Evolutionary conservation across 2,797 vertebrate species (phyloP).

Genomic region (Coregonus ussuriensis): DNA sequence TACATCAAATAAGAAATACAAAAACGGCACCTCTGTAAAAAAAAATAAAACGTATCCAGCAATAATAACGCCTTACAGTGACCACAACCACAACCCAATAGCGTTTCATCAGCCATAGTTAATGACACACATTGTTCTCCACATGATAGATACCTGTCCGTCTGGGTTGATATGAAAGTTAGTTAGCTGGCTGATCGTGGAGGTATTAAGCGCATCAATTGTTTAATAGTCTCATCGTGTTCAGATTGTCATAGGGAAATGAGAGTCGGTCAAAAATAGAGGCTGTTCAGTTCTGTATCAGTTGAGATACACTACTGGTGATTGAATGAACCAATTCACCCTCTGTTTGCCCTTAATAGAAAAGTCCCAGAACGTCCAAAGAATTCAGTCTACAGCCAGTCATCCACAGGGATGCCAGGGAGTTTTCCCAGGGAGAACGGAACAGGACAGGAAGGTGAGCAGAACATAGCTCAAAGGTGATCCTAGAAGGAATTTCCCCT

Average conservation of each 20-base stretch:
- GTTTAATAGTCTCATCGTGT: constrained; percentile 20
- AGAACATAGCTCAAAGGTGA: constrained; percentile 10
- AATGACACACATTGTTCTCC: constrained; percentile 47
- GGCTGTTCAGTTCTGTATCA: constrained; percentile 43
- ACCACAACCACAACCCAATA: constrained; percentile 56
- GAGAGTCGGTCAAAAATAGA: constrained; percentile 30
- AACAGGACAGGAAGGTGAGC: constrained; percentile 6
- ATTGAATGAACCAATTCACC: constrained; percentile 29
- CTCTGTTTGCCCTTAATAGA: constrained; percentile 17
- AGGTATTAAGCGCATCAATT: not conserved
- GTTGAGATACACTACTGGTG: constrained; percentile 44
- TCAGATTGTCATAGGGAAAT: constrained; percentile 14
- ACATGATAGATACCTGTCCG: not conserved
- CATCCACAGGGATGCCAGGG: constrained; percentile 17
- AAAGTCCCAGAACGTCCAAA: constrained; percentile 47
- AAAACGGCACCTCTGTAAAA: constrained; percentile 57
- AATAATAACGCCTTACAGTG: constrained; percentile 27
- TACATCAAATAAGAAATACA: constrained; percentile 61
- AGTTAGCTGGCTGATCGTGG: constrained; percentile 36
- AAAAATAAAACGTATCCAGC: constrained; percentile 36
- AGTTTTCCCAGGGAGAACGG: constrained; percentile 15
- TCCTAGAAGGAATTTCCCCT: constrained; percentile 21
- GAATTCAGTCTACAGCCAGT: not conserved
- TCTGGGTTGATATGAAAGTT: not conserved
- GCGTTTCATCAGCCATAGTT: constrained; percentile 43